phyloP scores from a whole-genome alignment of 2,113 vertebrate genomes.

The Eptesicus fuscus region DNA sequence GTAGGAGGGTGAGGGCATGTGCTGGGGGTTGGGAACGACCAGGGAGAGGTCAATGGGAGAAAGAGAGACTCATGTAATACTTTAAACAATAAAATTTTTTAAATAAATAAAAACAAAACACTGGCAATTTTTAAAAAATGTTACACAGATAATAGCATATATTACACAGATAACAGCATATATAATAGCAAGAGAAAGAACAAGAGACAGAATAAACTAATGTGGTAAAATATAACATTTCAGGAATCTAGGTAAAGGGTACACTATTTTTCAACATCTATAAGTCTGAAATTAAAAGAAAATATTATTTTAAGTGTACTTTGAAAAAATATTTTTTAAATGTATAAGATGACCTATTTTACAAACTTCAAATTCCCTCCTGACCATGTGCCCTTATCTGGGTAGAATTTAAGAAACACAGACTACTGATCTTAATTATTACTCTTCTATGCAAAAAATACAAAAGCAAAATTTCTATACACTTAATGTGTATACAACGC shows the following conservation, averaged over 20 bases:
- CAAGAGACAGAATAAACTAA: background rate
- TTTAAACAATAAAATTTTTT: too few relatives aligned
- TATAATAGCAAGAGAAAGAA: background rate
- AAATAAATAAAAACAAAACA: too few relatives aligned
- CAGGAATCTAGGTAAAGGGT: background rate
- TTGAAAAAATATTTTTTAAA: background rate
- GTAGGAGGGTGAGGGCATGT: too few relatives aligned
- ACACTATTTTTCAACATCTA: background rate
- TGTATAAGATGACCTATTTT: background rate
- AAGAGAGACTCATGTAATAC: too few relatives aligned
- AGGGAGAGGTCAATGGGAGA: too few relatives aligned
- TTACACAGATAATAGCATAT: background rate
- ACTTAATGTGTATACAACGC: background rate
- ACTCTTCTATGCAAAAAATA: background rate
- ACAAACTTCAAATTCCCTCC: background rate
- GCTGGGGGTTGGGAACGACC: too few relatives aligned
- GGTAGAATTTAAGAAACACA: background rate
- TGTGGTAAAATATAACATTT: background rate
- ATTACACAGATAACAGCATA: background rate
- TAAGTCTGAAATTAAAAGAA: background rate
- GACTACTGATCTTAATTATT: slow-evolving; percentile 19
- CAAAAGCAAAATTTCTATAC: background rate
- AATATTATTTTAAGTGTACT: background rate
- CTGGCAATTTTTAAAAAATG: background rate
- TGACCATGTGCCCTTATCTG: background rate